These are phyloP conservation scores for Ceratina australensis DNA, from an alignment of 1,140 invertebrate genomes.

Conservation along the genomic window DNA sequence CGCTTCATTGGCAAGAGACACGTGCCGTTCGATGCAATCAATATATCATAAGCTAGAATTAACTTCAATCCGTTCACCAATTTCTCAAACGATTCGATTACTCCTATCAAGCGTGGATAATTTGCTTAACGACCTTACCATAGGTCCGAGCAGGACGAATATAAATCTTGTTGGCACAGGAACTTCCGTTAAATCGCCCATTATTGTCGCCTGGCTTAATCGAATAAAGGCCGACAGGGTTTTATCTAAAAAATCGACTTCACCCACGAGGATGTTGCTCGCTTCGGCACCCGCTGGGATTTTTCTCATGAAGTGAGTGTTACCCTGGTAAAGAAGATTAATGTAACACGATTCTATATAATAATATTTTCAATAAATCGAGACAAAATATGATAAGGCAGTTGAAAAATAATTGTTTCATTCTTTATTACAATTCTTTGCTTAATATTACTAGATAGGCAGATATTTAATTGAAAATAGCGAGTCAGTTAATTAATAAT, in stretches of 20 bases:
- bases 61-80: too few species aligned
- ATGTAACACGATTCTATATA: too few species aligned
- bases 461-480: too few species aligned
- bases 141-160: conserved; percentile 95
- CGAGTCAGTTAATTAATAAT: too few species aligned
- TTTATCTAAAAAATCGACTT: conserved; percentile 97
- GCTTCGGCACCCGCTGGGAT: conserved; percentile 98
- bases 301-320: conserved; percentile 97
- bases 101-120: not conserved
- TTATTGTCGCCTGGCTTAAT: conserved; percentile 91
- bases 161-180: conserved; percentile 98
- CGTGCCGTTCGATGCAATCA: not conserved
- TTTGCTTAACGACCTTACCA: conserved; percentile 75
- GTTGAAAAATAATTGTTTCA: too few species aligned
- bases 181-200: conserved; percentile 98
- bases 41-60: too few species aligned
- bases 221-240: conserved; percentile 95
- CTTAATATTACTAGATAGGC: too few species aligned
- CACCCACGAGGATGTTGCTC: conserved; percentile 98
- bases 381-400: too few species aligned
- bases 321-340: conserved; percentile 81
- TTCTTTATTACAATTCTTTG: too few species aligned
- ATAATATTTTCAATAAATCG: too few species aligned
- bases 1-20: not conserved
- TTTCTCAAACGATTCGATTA: not conserved